Percentiles rank a stretch among this genome's conserved stretches.
phyloP scores from a whole-genome alignment of 2,797 vertebrate genomes.

The Etheostoma nigrum region DNA sequence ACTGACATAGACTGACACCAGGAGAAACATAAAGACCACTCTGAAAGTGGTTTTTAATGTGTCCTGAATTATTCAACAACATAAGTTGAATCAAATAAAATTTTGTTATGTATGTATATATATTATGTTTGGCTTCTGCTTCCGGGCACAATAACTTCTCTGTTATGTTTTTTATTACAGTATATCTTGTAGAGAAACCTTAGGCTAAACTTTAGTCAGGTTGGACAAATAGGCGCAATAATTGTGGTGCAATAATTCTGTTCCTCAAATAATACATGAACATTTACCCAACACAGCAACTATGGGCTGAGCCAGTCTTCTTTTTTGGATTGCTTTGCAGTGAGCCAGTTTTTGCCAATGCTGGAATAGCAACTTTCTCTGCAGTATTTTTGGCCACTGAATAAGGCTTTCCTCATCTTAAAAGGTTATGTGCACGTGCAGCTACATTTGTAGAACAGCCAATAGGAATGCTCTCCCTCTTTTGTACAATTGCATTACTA shows the following conservation, averaged over 20 bases:
- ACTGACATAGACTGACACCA: constrained; percentile 2
- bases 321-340: too few relatives aligned
- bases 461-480: too few relatives aligned
- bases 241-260: not conserved
- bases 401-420: too few relatives aligned
- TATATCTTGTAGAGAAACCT: not conserved
- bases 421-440: too few relatives aligned
- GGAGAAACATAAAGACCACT: not conserved
- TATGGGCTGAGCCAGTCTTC: too few relatives aligned
- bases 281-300: not conserved
- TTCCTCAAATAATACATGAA: constrained; percentile 3
- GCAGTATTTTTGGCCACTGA: too few relatives aligned
- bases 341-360: too few relatives aligned
- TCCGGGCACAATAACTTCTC: not conserved
- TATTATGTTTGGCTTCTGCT: not conserved
- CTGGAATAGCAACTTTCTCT: too few relatives aligned
- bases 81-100: not conserved
- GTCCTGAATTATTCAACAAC: not conserved
- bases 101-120: not conserved
- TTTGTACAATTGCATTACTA: not conserved
- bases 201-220: not conserved
- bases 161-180: not conserved
- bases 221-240: not conserved
- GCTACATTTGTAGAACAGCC: too few relatives aligned
- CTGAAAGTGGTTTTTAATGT: not conserved